These are phyloP conservation scores for Gandaritis pyraliata DNA, from an alignment of 2,888 invertebrate species.

Conservation along the genomic window DNA sequence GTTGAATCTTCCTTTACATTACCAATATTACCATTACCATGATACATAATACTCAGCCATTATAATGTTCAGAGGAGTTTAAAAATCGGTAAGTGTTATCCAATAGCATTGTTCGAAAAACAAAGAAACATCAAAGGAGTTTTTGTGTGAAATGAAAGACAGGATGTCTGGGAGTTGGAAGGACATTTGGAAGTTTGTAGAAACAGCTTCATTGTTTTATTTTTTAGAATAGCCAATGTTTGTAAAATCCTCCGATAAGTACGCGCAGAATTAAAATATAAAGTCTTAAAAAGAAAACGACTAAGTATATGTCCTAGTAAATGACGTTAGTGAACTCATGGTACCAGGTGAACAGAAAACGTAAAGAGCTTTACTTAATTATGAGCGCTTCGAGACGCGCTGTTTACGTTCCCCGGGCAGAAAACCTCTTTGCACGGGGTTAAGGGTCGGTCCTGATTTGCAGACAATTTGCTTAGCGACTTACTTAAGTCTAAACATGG, in stretches of 20 bases:
- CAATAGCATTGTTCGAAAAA: constrained; percentile 18
- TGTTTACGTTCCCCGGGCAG: constrained; percentile 52
- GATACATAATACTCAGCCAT: constrained; percentile 2
- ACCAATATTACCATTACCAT: too few species aligned
- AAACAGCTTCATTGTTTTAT: too few species aligned
- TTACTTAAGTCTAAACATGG: constrained; percentile 1
- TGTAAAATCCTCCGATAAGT: too few species aligned
- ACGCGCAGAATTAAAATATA: constrained; percentile 18
- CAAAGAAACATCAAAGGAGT: constrained; percentile 19
- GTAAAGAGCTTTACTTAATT: constrained; percentile 67
- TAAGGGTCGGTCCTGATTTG: constrained; percentile 35
- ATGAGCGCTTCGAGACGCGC: constrained; percentile 55
- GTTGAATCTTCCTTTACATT: constrained; percentile 13
- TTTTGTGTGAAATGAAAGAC: constrained; percentile 11
- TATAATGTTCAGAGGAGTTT: constrained; percentile 7
- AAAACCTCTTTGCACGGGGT: constrained; percentile 51
- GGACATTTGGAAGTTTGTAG: too few species aligned
- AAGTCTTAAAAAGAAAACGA: constrained; percentile 31
- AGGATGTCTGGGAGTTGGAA: too few species aligned
- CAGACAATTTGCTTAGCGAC: constrained; percentile 9
- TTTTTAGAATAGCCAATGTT: too few species aligned
- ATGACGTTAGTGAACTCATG: constrained; percentile 34
- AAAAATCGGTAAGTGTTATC: constrained; percentile 20
- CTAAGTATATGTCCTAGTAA: constrained; percentile 32
- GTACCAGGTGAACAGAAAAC: constrained; percentile 52